Evolutionary conservation across 2,888 invertebrate genomes (phyloP), one percentile per base, ranked within the genome.

Genomic region (Lissocephala sabroskyi): DNA sequence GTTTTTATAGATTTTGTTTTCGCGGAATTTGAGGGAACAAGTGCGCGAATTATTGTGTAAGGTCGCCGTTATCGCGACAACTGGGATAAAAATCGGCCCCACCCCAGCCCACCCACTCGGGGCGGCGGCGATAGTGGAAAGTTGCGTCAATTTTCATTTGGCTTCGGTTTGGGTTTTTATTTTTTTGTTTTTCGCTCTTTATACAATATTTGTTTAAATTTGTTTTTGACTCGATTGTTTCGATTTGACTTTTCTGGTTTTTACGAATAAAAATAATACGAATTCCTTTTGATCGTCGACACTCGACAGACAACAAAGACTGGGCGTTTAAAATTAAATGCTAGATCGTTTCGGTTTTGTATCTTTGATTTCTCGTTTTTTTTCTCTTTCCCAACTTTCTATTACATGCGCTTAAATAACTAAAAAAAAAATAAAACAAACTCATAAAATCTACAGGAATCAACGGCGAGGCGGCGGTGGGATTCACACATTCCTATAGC

Each of bases 31-130:
- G n/a, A n/a, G n/a, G n/a, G n/a, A n/a, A n/a, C n/a, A n/a, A n/a
- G n/a, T n/a, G n/a, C n/a, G 7, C 32, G 46, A 59, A 73, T 56
- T 62, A 60, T 71, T 77, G 71, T 78, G 78, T 59, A 71, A 71
- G 78, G 78, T 71, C 73, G 58, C 41, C 53, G 19, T 61, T 67
- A 67, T 67, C 68, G 65, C 59, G 65, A 66, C 65, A 50, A 14
- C n/a, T n/a, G 39, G 60, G 61, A 60, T 64, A 67, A 53, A 60
- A 52, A 65, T 67, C 56, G 64, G 59, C 14, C 53, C 45, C 23
- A 41, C 16, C 17, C 50, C 49, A 50, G 62, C 62, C 54, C 61
- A 55, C 33, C 35, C 52, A 52, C 40, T 52, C 57, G n/a, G n/a
- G n/a, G n/a, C n/a, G n/a, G n/a, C n/a, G n/a, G n/a, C n/a, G n/a